Percentiles rank a stretch among this genome's conserved stretches.
Conservation (phyloP, 2,888 invertebrate species). For the Idaea straminata region DNA sequence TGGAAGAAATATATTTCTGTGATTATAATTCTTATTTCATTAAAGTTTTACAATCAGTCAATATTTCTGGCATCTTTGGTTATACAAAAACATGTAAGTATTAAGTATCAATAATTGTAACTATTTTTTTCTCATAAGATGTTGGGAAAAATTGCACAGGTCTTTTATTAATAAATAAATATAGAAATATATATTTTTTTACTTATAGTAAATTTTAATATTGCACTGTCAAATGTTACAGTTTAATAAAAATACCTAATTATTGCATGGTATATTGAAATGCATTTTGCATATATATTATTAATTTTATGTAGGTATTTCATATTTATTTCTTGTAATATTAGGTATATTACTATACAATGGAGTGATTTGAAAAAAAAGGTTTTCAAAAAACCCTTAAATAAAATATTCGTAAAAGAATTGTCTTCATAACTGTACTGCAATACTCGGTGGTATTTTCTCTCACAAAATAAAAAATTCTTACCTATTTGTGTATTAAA, state of each 20-base stretch:
- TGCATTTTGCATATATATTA: constrained; percentile 10
- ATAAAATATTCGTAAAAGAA: constrained; percentile 16
- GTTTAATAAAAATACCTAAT: constrained; percentile 20
- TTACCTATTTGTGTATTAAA: constrained; percentile 17
- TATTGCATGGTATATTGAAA: constrained; percentile 25
- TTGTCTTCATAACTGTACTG: constrained; percentile 28
- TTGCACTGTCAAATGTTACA: constrained; percentile 63
- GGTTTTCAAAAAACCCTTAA: constrained; percentile 19
- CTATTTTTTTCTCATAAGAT: constrained; percentile 36
- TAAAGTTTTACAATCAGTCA: constrained; percentile 51
- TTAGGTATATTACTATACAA: constrained; percentile 13
- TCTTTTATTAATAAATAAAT: constrained; percentile 45
- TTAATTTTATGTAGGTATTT: constrained; percentile 16
- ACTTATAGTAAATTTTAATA: constrained; percentile 75
- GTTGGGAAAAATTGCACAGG: constrained; percentile 67
- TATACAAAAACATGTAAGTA: constrained; percentile 36
- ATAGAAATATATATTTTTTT: constrained; percentile 57
- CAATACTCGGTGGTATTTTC: constrained; percentile 17
- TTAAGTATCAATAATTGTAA: constrained; percentile 37
- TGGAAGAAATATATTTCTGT: constrained; percentile 44
- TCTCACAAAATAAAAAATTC: constrained; percentile 27
- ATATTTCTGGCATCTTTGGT: constrained; percentile 69
- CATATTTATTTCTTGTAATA: constrained; percentile 8
- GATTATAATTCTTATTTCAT: constrained; percentile 36
- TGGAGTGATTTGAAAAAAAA: constrained; percentile 7